Evolutionary conservation across 2,797 vertebrate species (phyloP), one percentile per base, ranked within the genome.

Genomic region (Pantherophis alleghaniensis): DNA sequence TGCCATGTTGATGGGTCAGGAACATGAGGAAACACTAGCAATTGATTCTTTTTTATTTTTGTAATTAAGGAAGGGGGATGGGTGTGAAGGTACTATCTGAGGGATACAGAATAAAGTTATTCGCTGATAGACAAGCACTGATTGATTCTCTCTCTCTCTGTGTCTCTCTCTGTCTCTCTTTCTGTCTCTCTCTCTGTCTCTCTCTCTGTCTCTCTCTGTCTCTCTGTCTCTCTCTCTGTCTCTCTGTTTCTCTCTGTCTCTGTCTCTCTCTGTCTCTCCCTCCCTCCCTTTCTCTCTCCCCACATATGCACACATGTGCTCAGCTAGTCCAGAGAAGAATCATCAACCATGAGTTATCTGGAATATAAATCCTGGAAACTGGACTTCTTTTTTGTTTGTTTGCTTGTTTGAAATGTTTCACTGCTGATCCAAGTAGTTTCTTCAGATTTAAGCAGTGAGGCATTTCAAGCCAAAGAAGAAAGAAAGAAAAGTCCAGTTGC

Each of bases 181-280:
- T 79, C 7, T 79, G 7, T 51, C 57, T 7, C 7, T 20, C 0
- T 61, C 9, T 61, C 7, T 61, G 1, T 61, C 22, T 61, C 7
- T 26, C 2, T 55, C 11, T 55, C 55, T 55, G 7, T 55, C 11
- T 13, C 55, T 55, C 2, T 55, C 55, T 22, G 1, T 22, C 1
- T 2, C 59, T 22, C 0, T 22, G 7, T 22, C 16, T 22, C 5
- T 22, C 1, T 2, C 59, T 22, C 0, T 22, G 7, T 22, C 16
- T 18, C 0, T 57, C 59, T 22, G 5, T 22, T 5, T 22, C 5
- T 22, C 59, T 2, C 59, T 22, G 0, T 22, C 20, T 22, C 16
- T 18, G 0, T 57, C 20, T 22, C 16, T 18, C 0, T 57, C 59
- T 22, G 1, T 22, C 18, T 22, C 5, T 22, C 59, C 42, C 42